Evolutionary conservation across 2,797 vertebrate species (phyloP), one percentile per base, ranked within the genome.

Genomic region (Limosa lapponica): DNA sequence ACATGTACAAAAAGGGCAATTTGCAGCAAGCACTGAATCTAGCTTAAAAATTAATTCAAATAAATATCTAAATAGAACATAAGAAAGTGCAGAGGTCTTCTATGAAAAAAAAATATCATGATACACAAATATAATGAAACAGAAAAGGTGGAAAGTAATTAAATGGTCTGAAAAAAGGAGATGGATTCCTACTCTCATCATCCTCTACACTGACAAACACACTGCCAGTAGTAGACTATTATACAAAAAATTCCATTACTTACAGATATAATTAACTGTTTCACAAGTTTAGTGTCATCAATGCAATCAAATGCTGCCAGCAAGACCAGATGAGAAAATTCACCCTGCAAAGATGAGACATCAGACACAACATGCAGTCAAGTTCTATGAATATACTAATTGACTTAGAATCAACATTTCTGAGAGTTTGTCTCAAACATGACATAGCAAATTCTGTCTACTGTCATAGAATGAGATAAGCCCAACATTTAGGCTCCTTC

Each of bases 221-320:
- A 66, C 1, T 39, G 36, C n/a, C 25, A 41, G 12, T 43, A 79
- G 58, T 19, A 27, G 2, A 78, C 22, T 80, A 57, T 23, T 59
- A 59, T 32, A 85, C 28, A 67, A 82, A 72, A 84, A 91, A 30
- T 5, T 44, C 3, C 41, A 69, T 65, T 96, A 99, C 99, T 98
- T 96, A 99, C 99, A 12, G 99, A 99, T 93, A 99, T 96, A 88
- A 99, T 98, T 37, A 99, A 97, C 96, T 99, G 99, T 93, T 99
- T 99, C 91, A 99, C 97, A 93, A 99, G 98, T 97, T 99, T 99
- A 16, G 99, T 99, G 97, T 99, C 99, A 81, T 99, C 99, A n/a
- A 99, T 98, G 66, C 99, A 99, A 98, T 99, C 99, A 78, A 99
- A 99, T 1, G 99, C 98, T 12, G 99, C 99, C 93, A 99, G 94